Evolutionary conservation across 92 coral and sea anemone species (phyloP), one percentile per base, ranked within the genome.

Genomic region (Desmophyllum pertusum): DNA sequence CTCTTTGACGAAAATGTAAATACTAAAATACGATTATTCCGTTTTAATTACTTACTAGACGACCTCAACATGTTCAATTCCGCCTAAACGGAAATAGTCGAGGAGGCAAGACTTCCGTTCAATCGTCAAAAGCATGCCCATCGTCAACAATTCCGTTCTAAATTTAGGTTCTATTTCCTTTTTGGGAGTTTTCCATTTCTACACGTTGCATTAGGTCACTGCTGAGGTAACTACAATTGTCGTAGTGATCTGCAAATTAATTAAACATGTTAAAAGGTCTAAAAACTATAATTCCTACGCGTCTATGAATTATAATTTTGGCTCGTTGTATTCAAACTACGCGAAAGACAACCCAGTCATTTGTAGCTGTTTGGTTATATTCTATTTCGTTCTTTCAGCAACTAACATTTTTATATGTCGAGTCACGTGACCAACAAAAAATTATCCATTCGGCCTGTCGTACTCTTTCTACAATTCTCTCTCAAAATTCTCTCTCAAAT

Each of bases 171-270:
- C 19, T 0, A 41, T 78, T 62, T 78, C 38, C 59, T 31, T 40
- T 75, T n/a, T 77, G 17, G 42, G 10, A 25, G 0, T 25, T n/a
- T 3, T 8, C 19, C 36, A 6, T 52, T 57, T 50, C 33, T 48
- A 48, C 41, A 30, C 57, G 6, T 42, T 41, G 33, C 62, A 50
- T 74, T 74, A 17, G 23, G 39, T 74, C 79, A 74, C 25, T 21
- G 61, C 62, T 25, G 86, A 81, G 27, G 75, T 48, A 59, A 33
- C 51, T 81, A 37, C 64, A 72, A 63, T 70, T 81, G 39, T 35
- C 38, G 35, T 41, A 59, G 10, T 3, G 10, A 59, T 59, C 65
- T 59, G 65, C 65, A 18, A 17, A 8, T 13, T 25, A 59, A 59
- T 9, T 25, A 59, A 59, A 6, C 65, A 59, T 59, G 35, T 27